Evolutionary conservation across 2,888 invertebrate genomes (phyloP).

Genomic region (Troglohyphantes excavatus): DNA sequence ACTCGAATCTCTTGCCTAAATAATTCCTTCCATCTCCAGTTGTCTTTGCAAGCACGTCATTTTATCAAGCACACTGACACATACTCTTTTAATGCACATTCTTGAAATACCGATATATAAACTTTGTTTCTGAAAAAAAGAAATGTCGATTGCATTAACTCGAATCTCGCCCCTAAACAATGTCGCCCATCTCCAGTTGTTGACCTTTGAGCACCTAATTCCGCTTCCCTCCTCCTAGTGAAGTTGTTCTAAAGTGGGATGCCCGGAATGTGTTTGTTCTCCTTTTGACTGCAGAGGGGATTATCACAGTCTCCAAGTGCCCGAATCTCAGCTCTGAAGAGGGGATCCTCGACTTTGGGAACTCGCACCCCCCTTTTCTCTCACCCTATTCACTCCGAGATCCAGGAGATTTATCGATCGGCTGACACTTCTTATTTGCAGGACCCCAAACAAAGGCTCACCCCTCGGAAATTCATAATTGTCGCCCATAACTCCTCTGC

Average conservation of each 20-base stretch:
- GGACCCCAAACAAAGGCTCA: constrained; percentile 57
- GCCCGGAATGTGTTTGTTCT: constrained; percentile 74
- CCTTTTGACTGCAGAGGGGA: constrained; percentile 69
- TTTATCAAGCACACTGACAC: too few species aligned
- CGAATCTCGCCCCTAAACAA: too few species aligned
- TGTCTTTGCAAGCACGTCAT: too few species aligned
- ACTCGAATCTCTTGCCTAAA: too few species aligned
- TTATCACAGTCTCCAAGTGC: constrained; percentile 53
- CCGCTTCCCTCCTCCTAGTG: too few species aligned
- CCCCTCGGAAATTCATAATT: constrained; percentile 76
- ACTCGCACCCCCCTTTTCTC: constrained; percentile 56
- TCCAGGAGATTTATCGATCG: constrained; percentile 73
- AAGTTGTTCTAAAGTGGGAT: constrained; percentile 67
- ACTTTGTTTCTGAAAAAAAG: too few species aligned
- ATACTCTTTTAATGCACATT: too few species aligned
- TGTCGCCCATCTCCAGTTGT: background rate
- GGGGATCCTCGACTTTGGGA: constrained; percentile 69
- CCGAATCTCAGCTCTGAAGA: constrained; percentile 46
- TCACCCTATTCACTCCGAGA: constrained; percentile 67
- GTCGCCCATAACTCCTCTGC: constrained; percentile 68
- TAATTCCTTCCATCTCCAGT: too few species aligned
- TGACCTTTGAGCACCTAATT: background rate
- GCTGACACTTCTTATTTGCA: constrained; percentile 71
- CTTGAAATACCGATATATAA: too few species aligned
- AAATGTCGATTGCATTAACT: too few species aligned